A percentile compares a stretch with the other conserved stretches of the same genome.
Evolutionary conservation across 2,113 vertebrate species (phyloP).

Genomic region (Paramormyrops kingsleyae): DNA sequence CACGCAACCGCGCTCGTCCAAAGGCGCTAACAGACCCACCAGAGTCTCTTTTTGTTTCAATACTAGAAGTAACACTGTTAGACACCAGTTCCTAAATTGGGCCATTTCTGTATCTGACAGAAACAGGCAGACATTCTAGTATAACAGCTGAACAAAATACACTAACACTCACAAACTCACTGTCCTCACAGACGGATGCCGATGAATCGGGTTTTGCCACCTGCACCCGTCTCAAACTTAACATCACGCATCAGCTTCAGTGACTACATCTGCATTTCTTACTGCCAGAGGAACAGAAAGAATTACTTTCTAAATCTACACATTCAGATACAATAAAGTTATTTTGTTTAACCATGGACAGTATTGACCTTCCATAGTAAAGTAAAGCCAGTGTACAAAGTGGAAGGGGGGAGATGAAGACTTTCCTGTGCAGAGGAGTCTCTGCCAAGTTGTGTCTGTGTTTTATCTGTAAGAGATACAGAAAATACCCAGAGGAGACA

Average conservation of each 20-base stretch:
- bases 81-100: neutral
- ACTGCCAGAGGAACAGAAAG: neutral
- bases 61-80: neutral
- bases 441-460: neutral
- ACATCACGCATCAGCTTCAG: neutral
- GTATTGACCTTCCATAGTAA: neutral
- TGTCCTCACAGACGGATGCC: neutral
- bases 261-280: neutral
- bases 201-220: neutral
- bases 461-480: neutral
- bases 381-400: neutral
- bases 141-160: neutral
- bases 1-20: neutral
- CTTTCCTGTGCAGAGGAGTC: neutral
- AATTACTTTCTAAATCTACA: neutral
- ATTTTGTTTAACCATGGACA: neutral
- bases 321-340: neutral
- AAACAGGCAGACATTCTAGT: neutral
- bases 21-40: neutral
- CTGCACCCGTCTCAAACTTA: neutral
- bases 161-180: neutral
- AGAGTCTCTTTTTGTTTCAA: neutral
- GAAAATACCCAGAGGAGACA: neutral
- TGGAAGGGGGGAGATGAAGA: neutral
- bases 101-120: neutral